Base-by-base conservation (phyloP, 2,888 invertebrate genomes). In the Dastarcus helophoroides region DNA sequence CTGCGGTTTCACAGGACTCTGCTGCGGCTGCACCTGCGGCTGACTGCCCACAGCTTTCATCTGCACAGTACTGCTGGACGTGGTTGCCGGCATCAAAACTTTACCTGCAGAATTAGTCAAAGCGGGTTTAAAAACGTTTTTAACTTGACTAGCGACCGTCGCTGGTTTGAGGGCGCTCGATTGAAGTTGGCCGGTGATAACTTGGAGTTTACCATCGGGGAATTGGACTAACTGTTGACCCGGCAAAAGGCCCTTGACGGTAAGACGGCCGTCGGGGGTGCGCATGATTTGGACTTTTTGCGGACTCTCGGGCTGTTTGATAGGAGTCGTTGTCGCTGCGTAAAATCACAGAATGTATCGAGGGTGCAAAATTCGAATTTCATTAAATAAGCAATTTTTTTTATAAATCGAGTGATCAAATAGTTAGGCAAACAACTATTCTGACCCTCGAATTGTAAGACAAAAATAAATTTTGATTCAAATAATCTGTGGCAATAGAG, bases 201-300 rank as follows among this genome's bases (percentile, higher is more conserved):
- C 79, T 54, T 93, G 91, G 13, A 93, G 64, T 56, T 89, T 88
- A 0, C 94, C 94, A 58, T 94, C 93, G 0, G 91, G 82, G 73
- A 90, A 80, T 56, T 91, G 86, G 23, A 93, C 79, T 32, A 94
- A 65, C 53, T 93, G 91, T 54, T 94, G 94, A 31, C 91, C 93
- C 25, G 90, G 85, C 59, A 88, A 71, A 5, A 94, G 67, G 1
- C 94, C 94, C 36, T 86, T 76, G 2, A 94, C 91, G 47, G 90
- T 86, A 9, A 93, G 67, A 62, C 90, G 89, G 13, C 93, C 93
- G 59, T 90, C 89, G 0, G 88, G 82, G 0, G 84, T 78, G 42
- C 88, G 79, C 49, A 89, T 77, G 42, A 94, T 88, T 67, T 93
- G 91, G 8, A 94, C 84, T 54, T 83, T 82, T 55, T 88, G 86